Base-by-base conservation (phyloP, 2,797 vertebrate genomes). In the Gymnoscopelus microlampas region DNA sequence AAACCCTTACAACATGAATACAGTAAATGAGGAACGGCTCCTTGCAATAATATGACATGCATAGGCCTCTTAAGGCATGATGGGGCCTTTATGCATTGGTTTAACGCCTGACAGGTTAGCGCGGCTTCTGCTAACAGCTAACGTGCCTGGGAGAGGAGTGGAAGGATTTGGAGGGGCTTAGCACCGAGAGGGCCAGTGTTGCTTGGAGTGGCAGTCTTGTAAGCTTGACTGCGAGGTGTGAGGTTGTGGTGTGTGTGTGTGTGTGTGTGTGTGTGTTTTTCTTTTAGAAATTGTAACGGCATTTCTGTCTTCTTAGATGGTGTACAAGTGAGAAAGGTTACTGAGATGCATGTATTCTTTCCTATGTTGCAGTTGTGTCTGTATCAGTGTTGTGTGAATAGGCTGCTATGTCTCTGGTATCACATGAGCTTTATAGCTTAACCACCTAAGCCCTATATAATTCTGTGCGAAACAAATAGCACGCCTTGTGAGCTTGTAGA, bases 71-170 rank as follows among this genome's bases (percentile, higher is more conserved):
- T 86, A 85, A 84, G 82, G 85, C 90, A 93, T 91, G 91, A 91
- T 89, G 82, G 83, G 84, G 85, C 89, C 75, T 93, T 91, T 86
- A 90, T 91, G 87, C 74, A 68, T 79, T 60, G 91, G 89, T 93
- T 93, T 93, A 92, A 89, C 72, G 64, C 77, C 85, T 92, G 90
- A 91, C 85, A 89, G 88, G 85, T 88, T 89, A 90, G 87, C 83
- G 68, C 79, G 87, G 57, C 15, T 35, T 91, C 89, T 88, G 85
- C 76, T 90, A 89, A 91, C 82, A 88, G 88, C 81, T 66, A 60
- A 81, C 90, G 88, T 91, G 91, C 85, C 85, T 80, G 77, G 57
- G 14, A 55, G 79, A 69, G 81, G 79, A 53, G 76, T 35, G 73
- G 80, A 54, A 74, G 86, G 90, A 93, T 92, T 88, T 92, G 75